Evolutionary conservation across 2,888 invertebrate species (phyloP).

Genomic region (Carcina quercana): DNA sequence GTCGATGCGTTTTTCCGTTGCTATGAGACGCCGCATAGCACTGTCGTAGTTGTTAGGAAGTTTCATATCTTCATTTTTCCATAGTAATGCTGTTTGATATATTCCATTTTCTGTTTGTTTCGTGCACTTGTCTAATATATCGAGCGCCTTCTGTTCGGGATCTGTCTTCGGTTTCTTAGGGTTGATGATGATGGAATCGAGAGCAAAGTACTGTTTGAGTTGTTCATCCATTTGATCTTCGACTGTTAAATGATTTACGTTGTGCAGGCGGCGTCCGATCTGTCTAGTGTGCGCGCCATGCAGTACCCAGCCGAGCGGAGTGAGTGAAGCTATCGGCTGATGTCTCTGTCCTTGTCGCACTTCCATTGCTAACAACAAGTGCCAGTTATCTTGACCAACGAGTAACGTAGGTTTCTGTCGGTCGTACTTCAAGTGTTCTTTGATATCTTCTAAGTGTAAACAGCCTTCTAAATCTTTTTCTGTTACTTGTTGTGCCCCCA

Average conservation of each 20-base stretch:
- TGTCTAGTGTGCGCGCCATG: not conserved
- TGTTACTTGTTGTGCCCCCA: not conserved
- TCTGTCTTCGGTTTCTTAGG: not conserved
- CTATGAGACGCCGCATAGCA: not conserved
- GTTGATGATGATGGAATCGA: not conserved
- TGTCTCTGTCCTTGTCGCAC: conserved; percentile 6
- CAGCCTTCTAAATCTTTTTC: not conserved
- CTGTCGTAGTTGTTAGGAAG: conserved; percentile 22
- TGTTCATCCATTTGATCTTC: not conserved
- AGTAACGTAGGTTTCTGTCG: conserved; percentile 2
- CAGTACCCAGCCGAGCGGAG: conserved; percentile 8
- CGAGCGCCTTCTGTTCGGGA: not conserved
- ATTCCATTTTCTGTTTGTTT: not conserved
- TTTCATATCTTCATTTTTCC: not conserved
- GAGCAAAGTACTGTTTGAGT: conserved; percentile 1
- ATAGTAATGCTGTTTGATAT: conserved; percentile 1
- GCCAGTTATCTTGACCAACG: conserved; percentile 11
- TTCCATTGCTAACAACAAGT: conserved; percentile 4
- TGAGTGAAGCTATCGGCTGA: conserved; percentile 9
- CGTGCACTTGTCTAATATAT: not conserved
- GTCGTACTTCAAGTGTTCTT: not conserved
- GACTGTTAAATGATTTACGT: not conserved
- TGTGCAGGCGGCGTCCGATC: too few relatives aligned
- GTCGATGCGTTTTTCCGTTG: conserved; percentile 1
- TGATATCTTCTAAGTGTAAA: not conserved